These are phyloP conservation scores for Rhyacophila brunnea DNA, from an alignment of 1,140 invertebrate genomes.

Conservation along the genomic window DNA sequence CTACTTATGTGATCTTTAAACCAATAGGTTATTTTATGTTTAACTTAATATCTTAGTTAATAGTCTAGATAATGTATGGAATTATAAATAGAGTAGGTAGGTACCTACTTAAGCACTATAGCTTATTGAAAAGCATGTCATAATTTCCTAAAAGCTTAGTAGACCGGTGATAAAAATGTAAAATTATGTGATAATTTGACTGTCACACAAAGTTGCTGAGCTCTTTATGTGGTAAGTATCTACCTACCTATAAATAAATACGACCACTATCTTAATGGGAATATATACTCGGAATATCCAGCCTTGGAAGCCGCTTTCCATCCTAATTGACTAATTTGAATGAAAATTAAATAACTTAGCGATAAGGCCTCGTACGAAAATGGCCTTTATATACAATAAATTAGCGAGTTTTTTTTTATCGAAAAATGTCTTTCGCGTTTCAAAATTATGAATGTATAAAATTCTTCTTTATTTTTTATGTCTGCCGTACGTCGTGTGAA, in stretches of 20 bases:
- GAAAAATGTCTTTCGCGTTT: slow-evolving; percentile 19
- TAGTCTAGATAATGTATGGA: no score
- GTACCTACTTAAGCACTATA: no score
- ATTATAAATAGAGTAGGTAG: no score
- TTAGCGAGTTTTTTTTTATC: slow-evolving; percentile 32
- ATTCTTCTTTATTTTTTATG: slow-evolving; percentile 30
- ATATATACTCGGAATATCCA: background rate
- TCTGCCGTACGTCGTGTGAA: slow-evolving; percentile 20
- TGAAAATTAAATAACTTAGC: slow-evolving; percentile 30
- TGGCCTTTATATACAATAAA: slow-evolving; percentile 18
- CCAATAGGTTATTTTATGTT: no score
- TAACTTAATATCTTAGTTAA: no score
- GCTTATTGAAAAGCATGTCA: no score
- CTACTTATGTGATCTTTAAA: no score
- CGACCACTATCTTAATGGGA: slow-evolving; percentile 15
- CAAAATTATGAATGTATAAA: slow-evolving; percentile 24
- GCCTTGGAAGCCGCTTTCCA: background rate
- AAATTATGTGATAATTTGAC: slow-evolving; percentile 15
- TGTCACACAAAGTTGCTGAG: slow-evolving; percentile 2
- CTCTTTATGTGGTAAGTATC: background rate
- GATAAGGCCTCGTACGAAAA: slow-evolving; percentile 12
- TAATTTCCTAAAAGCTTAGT: background rate
- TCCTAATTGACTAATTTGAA: slow-evolving; percentile 36
- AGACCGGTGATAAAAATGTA: slow-evolving; percentile 5
- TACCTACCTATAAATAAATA: no score